Evolutionary conservation across 2,113 vertebrate genomes (phyloP).

Genomic region (Vanacampus margaritifer): DNA sequence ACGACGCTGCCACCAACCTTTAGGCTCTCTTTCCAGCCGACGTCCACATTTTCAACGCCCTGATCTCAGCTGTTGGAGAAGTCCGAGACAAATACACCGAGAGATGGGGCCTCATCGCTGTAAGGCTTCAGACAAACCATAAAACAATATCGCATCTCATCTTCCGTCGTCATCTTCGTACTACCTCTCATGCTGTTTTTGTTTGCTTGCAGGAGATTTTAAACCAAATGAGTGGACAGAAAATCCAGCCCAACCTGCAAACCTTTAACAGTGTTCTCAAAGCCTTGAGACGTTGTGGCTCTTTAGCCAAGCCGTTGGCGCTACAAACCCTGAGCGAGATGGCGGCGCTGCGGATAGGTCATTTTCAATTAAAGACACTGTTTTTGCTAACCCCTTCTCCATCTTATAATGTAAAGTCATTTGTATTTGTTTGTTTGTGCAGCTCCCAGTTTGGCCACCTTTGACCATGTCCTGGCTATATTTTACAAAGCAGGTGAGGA

Average conservation of each 20-base stretch:
- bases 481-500: conserved; percentile 77
- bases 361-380: conserved; percentile 18
- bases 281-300: conserved; percentile 72
- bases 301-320: conserved; percentile 59
- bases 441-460: conserved; percentile 89
- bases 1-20: not conserved
- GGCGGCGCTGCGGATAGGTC: conserved; percentile 84
- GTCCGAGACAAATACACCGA: conserved; percentile 66
- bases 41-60: conserved; percentile 82
- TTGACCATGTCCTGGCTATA: conserved; percentile 72
- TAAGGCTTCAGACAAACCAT: conserved; percentile 64
- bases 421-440: conserved; percentile 9
- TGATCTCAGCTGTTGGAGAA: conserved; percentile 74
- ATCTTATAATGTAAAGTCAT: not conserved
- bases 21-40: conserved; percentile 74
- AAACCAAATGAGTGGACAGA: conserved; percentile 85
- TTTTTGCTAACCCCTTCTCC: not conserved
- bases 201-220: conserved; percentile 76
- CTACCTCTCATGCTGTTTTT: not conserved
- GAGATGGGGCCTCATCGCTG: conserved; percentile 76
- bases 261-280: conserved; percentile 87
- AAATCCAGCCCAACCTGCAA: conserved; percentile 80
- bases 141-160: not conserved
- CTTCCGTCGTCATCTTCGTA: not conserved
- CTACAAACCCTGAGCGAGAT: conserved; percentile 81